These are phyloP conservation scores for Drosophila maculinotata DNA, from an alignment of 2,888 invertebrate species.

Conservation along the genomic window DNA sequence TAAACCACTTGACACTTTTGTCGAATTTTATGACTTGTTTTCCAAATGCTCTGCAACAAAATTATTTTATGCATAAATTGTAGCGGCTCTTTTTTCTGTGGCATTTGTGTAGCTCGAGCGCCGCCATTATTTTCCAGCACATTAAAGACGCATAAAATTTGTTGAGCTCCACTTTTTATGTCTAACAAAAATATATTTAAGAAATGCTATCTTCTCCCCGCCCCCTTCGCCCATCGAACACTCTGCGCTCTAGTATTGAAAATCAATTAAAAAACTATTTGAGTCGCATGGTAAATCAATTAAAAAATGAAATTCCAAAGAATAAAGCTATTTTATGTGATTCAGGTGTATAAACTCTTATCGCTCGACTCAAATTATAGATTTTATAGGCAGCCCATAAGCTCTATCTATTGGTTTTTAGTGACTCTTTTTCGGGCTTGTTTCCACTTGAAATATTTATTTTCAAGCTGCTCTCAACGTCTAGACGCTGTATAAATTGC, in stretches of 20 bases:
- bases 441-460: constrained; percentile 28
- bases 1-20: constrained; percentile 69
- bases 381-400: constrained; percentile 56
- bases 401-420: constrained; percentile 53
- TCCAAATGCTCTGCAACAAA: constrained; percentile 55
- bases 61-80: constrained; percentile 59
- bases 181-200: constrained; percentile 41
- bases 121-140: constrained; percentile 65
- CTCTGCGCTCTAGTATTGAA: constrained; percentile 21
- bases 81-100: constrained; percentile 14
- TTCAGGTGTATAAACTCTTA: constrained; percentile 61
- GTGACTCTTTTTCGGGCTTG: constrained; percentile 32
- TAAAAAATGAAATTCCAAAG: constrained; percentile 73
- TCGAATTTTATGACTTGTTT: constrained; percentile 65
- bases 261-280: constrained; percentile 80
- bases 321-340: constrained; percentile 68
- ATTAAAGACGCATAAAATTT: constrained; percentile 74
- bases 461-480: constrained; percentile 15
- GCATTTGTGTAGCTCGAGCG: constrained; percentile 29
- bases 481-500: constrained; percentile 23
- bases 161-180: constrained; percentile 55
- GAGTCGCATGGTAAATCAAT: constrained; percentile 49
- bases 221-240: background rate
- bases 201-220: constrained; percentile 32
- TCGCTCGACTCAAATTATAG: constrained; percentile 61